Evolutionary conservation across 2,113 vertebrate species (phyloP).

Genomic region (Puntigrus tetrazona): DNA sequence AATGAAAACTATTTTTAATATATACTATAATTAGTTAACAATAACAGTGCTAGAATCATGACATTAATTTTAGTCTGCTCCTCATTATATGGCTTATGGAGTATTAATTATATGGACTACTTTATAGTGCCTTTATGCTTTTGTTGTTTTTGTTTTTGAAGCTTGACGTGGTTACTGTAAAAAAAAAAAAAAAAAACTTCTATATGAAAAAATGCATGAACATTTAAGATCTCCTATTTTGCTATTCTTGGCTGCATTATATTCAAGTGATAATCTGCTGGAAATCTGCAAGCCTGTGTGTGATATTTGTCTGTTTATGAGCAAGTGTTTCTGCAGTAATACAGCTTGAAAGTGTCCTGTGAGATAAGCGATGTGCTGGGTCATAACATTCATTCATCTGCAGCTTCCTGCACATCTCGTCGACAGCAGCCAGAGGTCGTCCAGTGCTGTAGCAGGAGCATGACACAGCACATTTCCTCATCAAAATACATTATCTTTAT

Average conservation of each 20-base stretch:
- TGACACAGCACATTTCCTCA: slow-evolving; percentile 41
- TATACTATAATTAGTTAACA: not conserved
- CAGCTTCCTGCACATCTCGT: not conserved
- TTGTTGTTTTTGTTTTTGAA: not conserved
- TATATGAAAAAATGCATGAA: not conserved
- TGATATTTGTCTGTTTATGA: not conserved
- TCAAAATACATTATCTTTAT: slow-evolving; percentile 3
- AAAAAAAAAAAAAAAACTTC: too few relatives aligned
- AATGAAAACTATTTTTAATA: not conserved
- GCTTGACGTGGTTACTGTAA: not conserved
- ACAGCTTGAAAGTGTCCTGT: slow-evolving; percentile 1
- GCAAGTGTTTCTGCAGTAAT: not conserved
- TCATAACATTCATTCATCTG: not conserved
- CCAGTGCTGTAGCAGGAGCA: not conserved
- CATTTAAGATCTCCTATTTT: not conserved
- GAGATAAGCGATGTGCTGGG: slow-evolving; percentile 28
- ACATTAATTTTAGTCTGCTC: not conserved
- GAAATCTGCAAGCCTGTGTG: not conserved
- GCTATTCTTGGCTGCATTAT: not conserved
- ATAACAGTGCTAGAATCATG: not conserved
- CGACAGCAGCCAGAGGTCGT: slow-evolving; percentile 28
- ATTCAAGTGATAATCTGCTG: not conserved
- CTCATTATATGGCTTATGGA: not conserved
- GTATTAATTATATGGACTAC: not conserved
- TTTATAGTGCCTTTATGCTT: not conserved